Conservation (phyloP, 2,888 invertebrate genomes). For the Rhimphoctona megacephalus region DNA sequence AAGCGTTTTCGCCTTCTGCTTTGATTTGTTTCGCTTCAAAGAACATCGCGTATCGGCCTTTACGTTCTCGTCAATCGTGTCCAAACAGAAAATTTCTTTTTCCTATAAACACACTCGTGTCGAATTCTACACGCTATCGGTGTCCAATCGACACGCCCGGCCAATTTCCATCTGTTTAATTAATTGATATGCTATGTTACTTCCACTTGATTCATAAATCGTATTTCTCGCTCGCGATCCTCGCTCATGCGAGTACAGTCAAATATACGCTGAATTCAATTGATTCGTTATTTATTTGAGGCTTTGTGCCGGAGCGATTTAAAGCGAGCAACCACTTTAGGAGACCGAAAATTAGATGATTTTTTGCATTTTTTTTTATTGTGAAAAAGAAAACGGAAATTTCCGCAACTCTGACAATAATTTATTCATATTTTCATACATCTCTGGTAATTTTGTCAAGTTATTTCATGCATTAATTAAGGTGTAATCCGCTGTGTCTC, state of each 20-base stretch:
- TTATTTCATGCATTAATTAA: no score
- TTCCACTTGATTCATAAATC: not conserved
- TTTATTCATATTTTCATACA: no score
- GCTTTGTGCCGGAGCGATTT: not conserved
- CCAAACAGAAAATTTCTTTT: not conserved
- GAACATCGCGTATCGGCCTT: slow-evolving; percentile 7
- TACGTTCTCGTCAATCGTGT: not conserved
- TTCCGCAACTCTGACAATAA: no score
- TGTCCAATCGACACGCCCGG: not conserved
- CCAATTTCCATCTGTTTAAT: slow-evolving; percentile 1
- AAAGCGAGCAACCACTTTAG: no score
- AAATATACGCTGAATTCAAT: not conserved
- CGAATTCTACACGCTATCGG: not conserved
- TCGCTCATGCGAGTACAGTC: not conserved
- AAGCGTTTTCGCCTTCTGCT: slow-evolving; percentile 45
- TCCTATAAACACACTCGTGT: not conserved
- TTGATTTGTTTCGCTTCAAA: slow-evolving; percentile 52
- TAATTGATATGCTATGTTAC: not conserved
- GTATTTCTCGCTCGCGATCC: not conserved
- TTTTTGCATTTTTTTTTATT: no score
- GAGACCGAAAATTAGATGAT: no score
- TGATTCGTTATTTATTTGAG: not conserved
- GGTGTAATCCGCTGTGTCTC: no score
- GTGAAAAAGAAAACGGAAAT: no score
- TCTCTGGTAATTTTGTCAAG: no score